A percentile compares a stretch with the other conserved stretches of the same genome.
Conservation (phyloP, 2,888 invertebrate genomes). For the Dione juno region DNA sequence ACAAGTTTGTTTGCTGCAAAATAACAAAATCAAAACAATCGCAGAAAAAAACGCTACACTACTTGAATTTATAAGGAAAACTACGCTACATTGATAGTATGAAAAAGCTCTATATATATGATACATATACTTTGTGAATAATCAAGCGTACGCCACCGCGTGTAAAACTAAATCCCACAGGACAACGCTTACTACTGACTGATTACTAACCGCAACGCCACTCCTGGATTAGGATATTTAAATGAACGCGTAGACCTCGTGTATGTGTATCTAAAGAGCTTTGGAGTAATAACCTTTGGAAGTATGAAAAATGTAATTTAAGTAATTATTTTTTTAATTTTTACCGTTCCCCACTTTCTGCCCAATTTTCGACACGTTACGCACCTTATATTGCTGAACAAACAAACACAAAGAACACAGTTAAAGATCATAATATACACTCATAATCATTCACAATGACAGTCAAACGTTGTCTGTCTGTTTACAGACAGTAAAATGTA, state of each 20-base stretch:
- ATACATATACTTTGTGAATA: background rate
- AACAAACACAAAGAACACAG: too few relatives aligned
- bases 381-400: too few relatives aligned
- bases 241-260: slow-evolving; percentile 55
- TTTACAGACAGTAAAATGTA: too few relatives aligned
- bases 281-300: slow-evolving; percentile 1
- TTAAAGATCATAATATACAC: too few relatives aligned
- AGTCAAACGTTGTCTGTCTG: too few relatives aligned
- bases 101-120: background rate
- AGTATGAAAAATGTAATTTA: background rate
- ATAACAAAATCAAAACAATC: too few relatives aligned
- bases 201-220: slow-evolving; percentile 68
- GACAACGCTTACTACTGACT: slow-evolving; percentile 66
- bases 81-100: background rate
- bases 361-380: too few relatives aligned
- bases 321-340: background rate
- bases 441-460: too few relatives aligned
- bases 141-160: slow-evolving; percentile 56
- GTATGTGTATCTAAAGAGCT: slow-evolving; percentile 22
- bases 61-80: background rate
- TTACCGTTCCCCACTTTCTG: too few relatives aligned
- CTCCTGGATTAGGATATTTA: slow-evolving; percentile 72
- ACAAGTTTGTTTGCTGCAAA: too few relatives aligned
- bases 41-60: too few relatives aligned
- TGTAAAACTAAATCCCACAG: slow-evolving; percentile 80